Evolutionary conservation across 1,140 invertebrate genomes (phyloP).

Genomic region (Ceratosolen fusciceps): DNA sequence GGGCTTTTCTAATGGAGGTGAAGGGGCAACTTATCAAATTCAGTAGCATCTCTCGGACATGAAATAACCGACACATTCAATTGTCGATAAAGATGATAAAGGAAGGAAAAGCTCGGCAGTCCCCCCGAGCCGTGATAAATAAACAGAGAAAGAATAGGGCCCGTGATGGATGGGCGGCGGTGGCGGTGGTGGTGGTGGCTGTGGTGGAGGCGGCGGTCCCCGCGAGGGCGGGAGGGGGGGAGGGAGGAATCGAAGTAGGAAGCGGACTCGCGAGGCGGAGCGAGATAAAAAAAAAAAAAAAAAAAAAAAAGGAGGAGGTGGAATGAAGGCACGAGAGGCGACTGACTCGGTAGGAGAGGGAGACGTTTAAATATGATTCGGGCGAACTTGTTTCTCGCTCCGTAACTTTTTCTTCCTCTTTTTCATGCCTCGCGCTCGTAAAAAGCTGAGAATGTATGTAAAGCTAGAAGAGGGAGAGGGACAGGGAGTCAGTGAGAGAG

Average conservation of each 20-base stretch:
- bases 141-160: conserved; percentile 25
- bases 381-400: conserved; percentile 27
- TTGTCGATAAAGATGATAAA: conserved; percentile 26
- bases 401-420: conserved; percentile 8
- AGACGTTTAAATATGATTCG: conserved; percentile 45
- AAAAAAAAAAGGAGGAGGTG: background rate
- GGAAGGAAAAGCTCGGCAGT: background rate
- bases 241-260: conserved; percentile 38
- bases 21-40: conserved; percentile 31
- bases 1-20: too few species aligned
- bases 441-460: conserved; percentile 40
- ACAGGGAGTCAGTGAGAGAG: too few species aligned
- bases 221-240: background rate
- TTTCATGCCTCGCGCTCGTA: conserved; percentile 33
- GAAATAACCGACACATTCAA: conserved; percentile 38
- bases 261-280: conserved; percentile 35
- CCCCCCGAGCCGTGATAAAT: conserved; percentile 11
- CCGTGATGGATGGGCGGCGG: background rate
- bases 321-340: background rate
- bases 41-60: conserved; percentile 18
- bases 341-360: background rate
- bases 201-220: too few species aligned
- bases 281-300: conserved; percentile 43
- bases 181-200: too few species aligned
- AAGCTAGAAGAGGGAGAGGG: conserved; percentile 31